Conservation (phyloP, 2,113 vertebrate genomes). For the Nothocercus julius region DNA sequence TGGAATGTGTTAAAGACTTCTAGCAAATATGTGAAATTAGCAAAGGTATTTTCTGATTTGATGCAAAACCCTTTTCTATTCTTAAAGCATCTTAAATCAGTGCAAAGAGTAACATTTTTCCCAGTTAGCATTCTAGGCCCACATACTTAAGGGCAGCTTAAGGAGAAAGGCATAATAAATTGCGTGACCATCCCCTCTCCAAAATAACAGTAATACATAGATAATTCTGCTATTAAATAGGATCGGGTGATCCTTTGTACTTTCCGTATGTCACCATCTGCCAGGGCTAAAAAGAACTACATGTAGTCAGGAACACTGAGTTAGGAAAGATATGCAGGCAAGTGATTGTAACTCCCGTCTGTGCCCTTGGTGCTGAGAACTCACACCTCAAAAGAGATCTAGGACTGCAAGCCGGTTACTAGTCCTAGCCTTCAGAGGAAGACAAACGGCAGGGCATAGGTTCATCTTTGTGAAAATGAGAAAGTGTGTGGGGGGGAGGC, state of each 20-base stretch:
- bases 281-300: slow-evolving; percentile 57
- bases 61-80: background rate
- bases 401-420: slow-evolving; percentile 50
- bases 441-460: slow-evolving; percentile 38
- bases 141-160: background rate
- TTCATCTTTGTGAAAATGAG: slow-evolving; percentile 25
- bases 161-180: slow-evolving; percentile 5
- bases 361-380: slow-evolving; percentile 62
- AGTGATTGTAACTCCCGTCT: slow-evolving; percentile 56
- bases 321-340: slow-evolving; percentile 29
- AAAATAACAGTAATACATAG: slow-evolving; percentile 37
- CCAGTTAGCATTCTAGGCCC: background rate
- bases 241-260: slow-evolving; percentile 53
- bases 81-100: background rate
- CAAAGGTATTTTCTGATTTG: background rate
- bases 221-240: slow-evolving; percentile 52
- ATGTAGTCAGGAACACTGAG: slow-evolving; percentile 57
- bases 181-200: rapidly evolving
- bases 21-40: background rate
- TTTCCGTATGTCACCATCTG: slow-evolving; percentile 64
- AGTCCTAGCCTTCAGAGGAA: background rate
- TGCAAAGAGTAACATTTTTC: background rate
- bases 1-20: background rate
- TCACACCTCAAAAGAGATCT: slow-evolving; percentile 48
- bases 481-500: background rate